Evolutionary conservation across 2,797 vertebrate genomes (phyloP), one percentile per base, ranked within the genome.

Genomic region (Typhlichthys subterraneus): DNA sequence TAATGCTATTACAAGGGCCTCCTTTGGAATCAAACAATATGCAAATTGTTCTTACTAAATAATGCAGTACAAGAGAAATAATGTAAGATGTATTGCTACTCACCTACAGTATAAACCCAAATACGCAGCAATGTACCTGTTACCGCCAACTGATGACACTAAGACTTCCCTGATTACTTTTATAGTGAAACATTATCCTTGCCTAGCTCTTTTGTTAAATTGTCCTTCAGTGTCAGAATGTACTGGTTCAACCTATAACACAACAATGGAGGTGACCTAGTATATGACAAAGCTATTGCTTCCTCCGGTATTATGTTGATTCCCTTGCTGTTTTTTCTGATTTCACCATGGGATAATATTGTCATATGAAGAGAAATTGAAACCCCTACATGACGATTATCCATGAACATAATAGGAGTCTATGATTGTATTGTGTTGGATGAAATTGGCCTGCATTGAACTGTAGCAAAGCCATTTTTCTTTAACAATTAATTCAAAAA

Each of bases 261-360:
- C 13, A 88, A 78, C 13, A 88, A 78, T 70, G 72, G 70, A 45
- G 46, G 53, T 92, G 93, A 94, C 92, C 91, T 88, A 91, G 61
- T 83, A 87, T 47, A 15, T 60, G 68, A 92, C 88, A 91, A 92
- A 89, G 86, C 56, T 66, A 1, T 53, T 5, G 52, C 53, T 71
- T 80, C 79, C 63, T 66, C 59, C 12, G 54, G 69, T 69, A 75
- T 87, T 60, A 45, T 72, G 60, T 64, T 54, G 19, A 54, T 69
- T 72, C 76, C 59, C 5, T 14, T 47, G 77, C 69, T 69, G 42
- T 57, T 56, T 73, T 72, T 70, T 63, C 57, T 45, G 2, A 42
- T 33, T 17, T 6, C 19, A 81, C 67, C 67, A 31, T 71, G 63
- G 79, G 76, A 73, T 49, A 45, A 23, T 45, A 45, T 57, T 55